Conservation (phyloP, 2,888 invertebrate species). For the Eupithecia subfuscata region DNA sequence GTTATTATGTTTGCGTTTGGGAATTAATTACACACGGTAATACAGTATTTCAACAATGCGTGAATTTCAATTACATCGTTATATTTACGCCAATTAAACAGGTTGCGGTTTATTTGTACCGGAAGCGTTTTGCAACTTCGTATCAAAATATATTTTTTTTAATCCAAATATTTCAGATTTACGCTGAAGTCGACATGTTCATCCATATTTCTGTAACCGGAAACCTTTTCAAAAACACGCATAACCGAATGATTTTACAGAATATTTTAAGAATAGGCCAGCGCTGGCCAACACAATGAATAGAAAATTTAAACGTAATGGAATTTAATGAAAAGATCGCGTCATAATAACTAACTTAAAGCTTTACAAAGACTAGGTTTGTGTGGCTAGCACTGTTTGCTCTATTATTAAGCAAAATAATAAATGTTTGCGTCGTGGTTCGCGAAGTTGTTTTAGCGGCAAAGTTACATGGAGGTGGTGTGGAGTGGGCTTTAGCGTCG, state of each 20-base stretch:
- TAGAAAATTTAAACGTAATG: not conserved
- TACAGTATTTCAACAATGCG: slow-evolving; percentile 53
- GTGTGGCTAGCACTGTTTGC: slow-evolving; percentile 42
- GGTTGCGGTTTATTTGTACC: slow-evolving; percentile 63
- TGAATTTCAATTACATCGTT: slow-evolving; percentile 75
- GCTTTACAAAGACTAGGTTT: slow-evolving; percentile 28
- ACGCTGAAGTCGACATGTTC: not conserved
- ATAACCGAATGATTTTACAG: slow-evolving; percentile 8
- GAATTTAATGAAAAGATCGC: not conserved
- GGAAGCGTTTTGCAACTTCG: slow-evolving; percentile 50
- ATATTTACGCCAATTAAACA: slow-evolving; percentile 80
- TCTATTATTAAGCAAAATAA: slow-evolving; percentile 55
- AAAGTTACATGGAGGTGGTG: slow-evolving; percentile 69
- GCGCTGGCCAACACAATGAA: not conserved
- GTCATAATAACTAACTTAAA: not conserved
- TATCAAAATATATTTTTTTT: slow-evolving; percentile 43
- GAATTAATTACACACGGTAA: slow-evolving; percentile 19
- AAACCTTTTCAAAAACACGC: slow-evolving; percentile 19
- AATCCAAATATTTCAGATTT: slow-evolving; percentile 30
- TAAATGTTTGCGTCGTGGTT: slow-evolving; percentile 59
- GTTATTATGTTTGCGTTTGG: slow-evolving; percentile 10
- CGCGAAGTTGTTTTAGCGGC: slow-evolving; percentile 63
- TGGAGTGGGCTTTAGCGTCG: slow-evolving; percentile 72
- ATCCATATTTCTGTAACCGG: slow-evolving; percentile 9
- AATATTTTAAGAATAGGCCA: slow-evolving; percentile 12